Percentiles rank a stretch among this genome's conserved stretches.
These are phyloP conservation scores for Ceratitis capitata DNA, from an alignment of 1,140 invertebrate species.

Conservation along the genomic window DNA sequence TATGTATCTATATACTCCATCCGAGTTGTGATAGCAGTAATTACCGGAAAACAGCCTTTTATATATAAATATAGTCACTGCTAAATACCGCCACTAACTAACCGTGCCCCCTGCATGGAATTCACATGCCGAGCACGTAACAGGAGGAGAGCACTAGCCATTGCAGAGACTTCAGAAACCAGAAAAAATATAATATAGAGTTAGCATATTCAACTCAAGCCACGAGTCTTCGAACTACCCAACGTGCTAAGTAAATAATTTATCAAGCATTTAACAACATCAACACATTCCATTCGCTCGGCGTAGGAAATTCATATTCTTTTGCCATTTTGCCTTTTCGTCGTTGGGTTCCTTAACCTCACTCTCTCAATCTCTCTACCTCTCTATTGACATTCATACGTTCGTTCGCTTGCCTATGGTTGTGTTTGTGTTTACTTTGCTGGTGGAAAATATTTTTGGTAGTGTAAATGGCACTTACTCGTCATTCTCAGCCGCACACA, in stretches of 20 bases:
- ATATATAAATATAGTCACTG: not conserved
- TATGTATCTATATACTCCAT: not conserved
- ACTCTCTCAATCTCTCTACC: no score
- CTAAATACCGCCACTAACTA: not conserved
- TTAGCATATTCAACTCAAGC: not conserved
- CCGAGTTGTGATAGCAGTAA: not conserved
- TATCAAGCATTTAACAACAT: slow-evolving; percentile 2
- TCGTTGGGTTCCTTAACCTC: not conserved
- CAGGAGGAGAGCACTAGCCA: not conserved
- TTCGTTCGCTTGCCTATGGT: not conserved
- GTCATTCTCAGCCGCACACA: not conserved
- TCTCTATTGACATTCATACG: not conserved
- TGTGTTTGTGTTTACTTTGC: not conserved
- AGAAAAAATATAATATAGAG: not conserved
- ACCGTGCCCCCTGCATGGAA: not conserved
- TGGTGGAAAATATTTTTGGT: not conserved
- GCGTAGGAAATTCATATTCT: not conserved
- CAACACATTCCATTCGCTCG: slow-evolving; percentile 1
- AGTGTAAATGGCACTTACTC: not conserved
- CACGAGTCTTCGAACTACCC: not conserved
- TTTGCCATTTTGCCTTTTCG: not conserved
- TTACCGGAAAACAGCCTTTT: slow-evolving; percentile 21
- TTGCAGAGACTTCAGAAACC: no score
- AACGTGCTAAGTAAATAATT: not conserved
- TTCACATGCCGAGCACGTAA: not conserved